These are phyloP conservation scores for Parnassius smintheus DNA, from an alignment of 2,888 invertebrate genomes.

Conservation along the genomic window DNA sequence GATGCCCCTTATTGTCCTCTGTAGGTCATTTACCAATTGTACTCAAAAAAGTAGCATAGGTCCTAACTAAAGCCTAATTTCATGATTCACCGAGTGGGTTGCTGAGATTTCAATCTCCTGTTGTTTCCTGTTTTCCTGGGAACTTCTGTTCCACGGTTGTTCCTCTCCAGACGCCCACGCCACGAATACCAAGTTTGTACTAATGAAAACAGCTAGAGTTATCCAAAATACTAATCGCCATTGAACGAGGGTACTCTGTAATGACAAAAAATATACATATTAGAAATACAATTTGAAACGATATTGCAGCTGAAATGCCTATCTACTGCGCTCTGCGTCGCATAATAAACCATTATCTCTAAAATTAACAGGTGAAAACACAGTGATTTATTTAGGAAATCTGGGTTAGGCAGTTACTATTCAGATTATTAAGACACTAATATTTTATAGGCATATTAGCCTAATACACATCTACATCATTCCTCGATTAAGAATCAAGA, in stretches of 20 bases:
- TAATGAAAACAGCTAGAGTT: constrained; percentile 85
- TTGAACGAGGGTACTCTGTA: constrained; percentile 82
- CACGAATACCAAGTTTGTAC: constrained; percentile 86
- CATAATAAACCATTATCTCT: too few relatives aligned
- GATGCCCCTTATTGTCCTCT: not conserved
- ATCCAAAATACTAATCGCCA: constrained; percentile 93
- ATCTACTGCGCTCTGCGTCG: too few relatives aligned
- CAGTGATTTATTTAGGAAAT: too few relatives aligned
- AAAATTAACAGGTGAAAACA: too few relatives aligned
- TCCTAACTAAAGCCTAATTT: constrained; percentile 19
- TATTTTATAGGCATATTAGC: too few relatives aligned
- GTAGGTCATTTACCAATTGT: constrained; percentile 20
- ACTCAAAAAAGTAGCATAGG: constrained; percentile 27
- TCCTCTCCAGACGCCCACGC: constrained; percentile 89
- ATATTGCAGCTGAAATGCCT: too few relatives aligned
- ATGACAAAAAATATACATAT: constrained; percentile 27
- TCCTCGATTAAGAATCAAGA: too few relatives aligned
- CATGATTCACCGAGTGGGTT: constrained; percentile 17
- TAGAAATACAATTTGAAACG: not conserved
- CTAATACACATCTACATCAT: too few relatives aligned
- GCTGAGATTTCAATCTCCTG: constrained; percentile 50
- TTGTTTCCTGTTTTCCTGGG: constrained; percentile 56
- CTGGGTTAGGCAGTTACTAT: too few relatives aligned
- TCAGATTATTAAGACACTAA: too few relatives aligned
- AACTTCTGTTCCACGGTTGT: constrained; percentile 87